Base-by-base conservation (phyloP, 1,140 invertebrate species). In the Apis mellifera region DNA sequence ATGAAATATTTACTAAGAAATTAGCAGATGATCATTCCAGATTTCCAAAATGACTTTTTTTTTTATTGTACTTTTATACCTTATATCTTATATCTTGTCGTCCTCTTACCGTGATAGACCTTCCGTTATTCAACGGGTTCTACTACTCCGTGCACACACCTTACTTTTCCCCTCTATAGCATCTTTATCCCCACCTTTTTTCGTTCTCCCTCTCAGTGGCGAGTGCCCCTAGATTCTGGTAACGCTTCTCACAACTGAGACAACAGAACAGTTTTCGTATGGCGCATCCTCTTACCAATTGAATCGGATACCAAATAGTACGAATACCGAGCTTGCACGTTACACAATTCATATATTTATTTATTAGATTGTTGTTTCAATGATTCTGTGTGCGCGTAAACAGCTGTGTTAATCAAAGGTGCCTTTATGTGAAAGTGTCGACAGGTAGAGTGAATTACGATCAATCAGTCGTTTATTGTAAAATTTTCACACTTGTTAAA, bases 191-290 rank as follows among this genome's bases (percentile, higher is more conserved):
- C 70, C 71, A 74, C 80, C 19, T 62, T n/a, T n/a, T 8, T 42
- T 50, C 5, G 12, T 59, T 78, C 42, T 69, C 77, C 64, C 77
- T 60, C 75, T 62, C 59, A 11, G 42, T 42, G 32, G 23, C 78
- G n/a, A 48, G 70, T 84, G 71, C 78, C 78, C 78, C 82, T 81
- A 74, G 71, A 74, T 75, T 80, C 78, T 75, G 64, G 82, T 71
- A 84, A 81, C 75, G 62, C 70, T 86, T 71, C 73, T 87, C 76
- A 78, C 84, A 85, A 55, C 72, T 59, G 74, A 80, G 83, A 68
- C 84, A 87, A 82, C 86, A 85, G 87, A 81, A 89, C 81, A 92
- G 89, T 92, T 89, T 89, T 89, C 83, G 68, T 84, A 89, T 84
- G 86, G 83, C 89, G 89, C 86, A 87, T 84, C 88, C 86, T 90